phyloP scores from a whole-genome alignment of 2,797 vertebrate genomes.

The Hipposideros larvatus region DNA sequence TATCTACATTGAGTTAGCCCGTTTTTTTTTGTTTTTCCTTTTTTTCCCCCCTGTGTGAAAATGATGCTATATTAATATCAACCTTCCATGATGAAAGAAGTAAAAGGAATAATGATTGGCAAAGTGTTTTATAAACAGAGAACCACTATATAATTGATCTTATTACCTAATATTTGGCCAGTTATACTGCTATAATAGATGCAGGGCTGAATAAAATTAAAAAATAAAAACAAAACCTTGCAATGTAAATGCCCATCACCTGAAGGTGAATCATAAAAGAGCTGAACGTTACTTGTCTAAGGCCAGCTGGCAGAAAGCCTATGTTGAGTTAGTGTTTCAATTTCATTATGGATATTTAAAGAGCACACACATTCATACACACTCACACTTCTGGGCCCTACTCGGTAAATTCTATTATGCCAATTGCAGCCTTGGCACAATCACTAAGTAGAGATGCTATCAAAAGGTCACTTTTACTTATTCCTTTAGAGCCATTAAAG shows the following conservation, averaged over 20 bases:
- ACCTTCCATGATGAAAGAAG: not conserved
- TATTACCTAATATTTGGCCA: not conserved
- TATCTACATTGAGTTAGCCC: not conserved
- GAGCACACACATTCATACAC: slow-evolving; percentile 33
- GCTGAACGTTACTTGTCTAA: slow-evolving; percentile 20
- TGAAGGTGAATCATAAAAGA: slow-evolving; percentile 70
- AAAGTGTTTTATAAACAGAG: not conserved
- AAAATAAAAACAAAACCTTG: not conserved
- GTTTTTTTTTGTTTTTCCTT: not conserved
- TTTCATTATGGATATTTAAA: slow-evolving; percentile 72
- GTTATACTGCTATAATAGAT: not conserved
- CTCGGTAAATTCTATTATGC: slow-evolving; percentile 69
- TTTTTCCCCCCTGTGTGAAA: not conserved
- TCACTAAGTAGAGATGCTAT: slow-evolving; percentile 65
- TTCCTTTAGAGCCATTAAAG: slow-evolving; percentile 85
- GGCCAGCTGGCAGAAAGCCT: slow-evolving; percentile 36
- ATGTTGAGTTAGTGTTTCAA: slow-evolving; percentile 20
- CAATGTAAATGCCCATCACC: slow-evolving; percentile 47
- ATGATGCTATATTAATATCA: not conserved
- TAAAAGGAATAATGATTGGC: not conserved
- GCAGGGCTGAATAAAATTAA: not conserved
- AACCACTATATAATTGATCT: not conserved
- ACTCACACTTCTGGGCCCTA: slow-evolving; percentile 41
- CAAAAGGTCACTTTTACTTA: slow-evolving; percentile 85
- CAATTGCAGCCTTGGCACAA: slow-evolving; percentile 77